A percentile compares a stretch with the other conserved stretches of the same genome.
These are phyloP conservation scores for Arion vulgaris DNA, from an alignment of 1,140 invertebrate genomes.

Conservation along the genomic window DNA sequence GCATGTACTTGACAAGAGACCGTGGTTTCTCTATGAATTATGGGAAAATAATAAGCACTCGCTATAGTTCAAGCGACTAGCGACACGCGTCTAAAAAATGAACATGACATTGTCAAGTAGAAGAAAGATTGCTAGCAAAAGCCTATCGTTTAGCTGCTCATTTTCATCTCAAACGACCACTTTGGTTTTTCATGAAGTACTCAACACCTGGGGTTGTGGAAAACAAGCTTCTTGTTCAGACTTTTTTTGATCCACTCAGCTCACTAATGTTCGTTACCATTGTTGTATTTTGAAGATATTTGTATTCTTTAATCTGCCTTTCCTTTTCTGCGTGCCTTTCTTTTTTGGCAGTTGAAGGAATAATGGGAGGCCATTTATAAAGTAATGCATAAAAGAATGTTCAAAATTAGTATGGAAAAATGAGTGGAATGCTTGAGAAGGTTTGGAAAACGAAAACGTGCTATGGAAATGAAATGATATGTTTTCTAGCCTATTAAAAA, in stretches of 20 bases:
- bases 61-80: not conserved
- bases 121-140: not conserved
- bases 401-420: not conserved
- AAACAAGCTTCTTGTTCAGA: not conserved
- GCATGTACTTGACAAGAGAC: not conserved
- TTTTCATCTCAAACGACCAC: not conserved
- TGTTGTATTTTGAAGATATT: not conserved
- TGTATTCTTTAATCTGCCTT: not conserved
- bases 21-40: not conserved
- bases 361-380: not conserved
- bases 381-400: not conserved
- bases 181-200: not conserved
- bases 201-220: not conserved
- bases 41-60: not conserved
- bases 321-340: not conserved
- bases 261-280: not conserved
- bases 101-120: not conserved
- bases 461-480: not conserved
- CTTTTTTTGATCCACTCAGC: not conserved
- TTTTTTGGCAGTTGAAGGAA: not conserved
- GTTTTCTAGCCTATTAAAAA: not conserved
- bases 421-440: not conserved
- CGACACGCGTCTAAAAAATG: not conserved
- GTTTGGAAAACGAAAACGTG: not conserved
- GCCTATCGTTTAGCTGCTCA: not conserved